A percentile compares a stretch with the other conserved stretches of the same genome.
Evolutionary conservation across 2,888 invertebrate genomes (phyloP).

Genomic region (Philereme transversata): DNA sequence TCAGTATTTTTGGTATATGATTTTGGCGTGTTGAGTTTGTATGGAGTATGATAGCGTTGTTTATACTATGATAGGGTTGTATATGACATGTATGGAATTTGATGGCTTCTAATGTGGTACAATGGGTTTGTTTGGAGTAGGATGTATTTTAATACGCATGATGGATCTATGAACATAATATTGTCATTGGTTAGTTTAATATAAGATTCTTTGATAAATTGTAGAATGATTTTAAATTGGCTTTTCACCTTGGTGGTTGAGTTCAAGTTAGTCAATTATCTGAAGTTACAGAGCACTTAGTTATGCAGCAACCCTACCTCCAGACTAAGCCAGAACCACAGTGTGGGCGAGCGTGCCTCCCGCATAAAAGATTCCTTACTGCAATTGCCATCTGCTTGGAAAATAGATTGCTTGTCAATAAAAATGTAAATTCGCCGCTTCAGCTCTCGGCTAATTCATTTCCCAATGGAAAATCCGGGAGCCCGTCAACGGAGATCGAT

Average conservation of each 20-base stretch:
- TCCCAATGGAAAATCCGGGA: conserved; percentile 80
- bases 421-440: conserved; percentile 82
- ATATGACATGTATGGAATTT: too few relatives aligned
- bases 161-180: too few relatives aligned
- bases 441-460: conserved; percentile 82
- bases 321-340: neutral
- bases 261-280: neutral
- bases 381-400: conserved; percentile 72
- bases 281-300: neutral
- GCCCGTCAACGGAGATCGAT: conserved; percentile 81
- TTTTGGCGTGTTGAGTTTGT: neutral
- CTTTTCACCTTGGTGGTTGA: too few relatives aligned
- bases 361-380: conserved; percentile 62
- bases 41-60: neutral
- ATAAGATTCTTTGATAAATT: too few relatives aligned
- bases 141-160: too few relatives aligned
- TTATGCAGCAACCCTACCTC: neutral
- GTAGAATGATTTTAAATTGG: too few relatives aligned
- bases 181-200: too few relatives aligned
- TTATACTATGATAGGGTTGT: too few relatives aligned
- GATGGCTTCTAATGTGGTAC: too few relatives aligned
- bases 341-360: conserved; percentile 13
- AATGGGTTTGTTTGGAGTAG: too few relatives aligned
- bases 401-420: conserved; percentile 83
- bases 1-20: conserved; percentile 5